These are phyloP conservation scores for Thymelicus lineola DNA, from an alignment of 2,888 invertebrate genomes.

Conservation along the genomic window DNA sequence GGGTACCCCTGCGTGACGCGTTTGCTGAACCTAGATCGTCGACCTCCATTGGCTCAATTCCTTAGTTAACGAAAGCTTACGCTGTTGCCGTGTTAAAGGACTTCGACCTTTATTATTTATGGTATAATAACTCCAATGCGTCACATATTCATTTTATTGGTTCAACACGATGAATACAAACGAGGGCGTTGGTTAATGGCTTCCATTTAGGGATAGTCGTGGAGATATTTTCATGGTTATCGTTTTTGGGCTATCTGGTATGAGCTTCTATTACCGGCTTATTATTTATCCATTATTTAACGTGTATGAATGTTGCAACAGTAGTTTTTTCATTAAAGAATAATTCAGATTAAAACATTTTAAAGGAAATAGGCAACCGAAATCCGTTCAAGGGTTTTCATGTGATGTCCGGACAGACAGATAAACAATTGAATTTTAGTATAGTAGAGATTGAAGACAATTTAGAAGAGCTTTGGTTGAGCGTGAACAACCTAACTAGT, in stretches of 20 bases:
- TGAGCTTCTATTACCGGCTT: neutral
- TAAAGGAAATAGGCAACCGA: too few relatives aligned
- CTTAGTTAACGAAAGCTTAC: conserved; percentile 43
- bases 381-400: too few relatives aligned
- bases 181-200: conserved; percentile 33
- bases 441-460: too few relatives aligned
- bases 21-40: conserved; percentile 54
- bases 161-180: conserved; percentile 29
- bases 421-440: too few relatives aligned
- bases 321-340: neutral
- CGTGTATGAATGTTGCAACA: neutral
- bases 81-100: conserved; percentile 45
- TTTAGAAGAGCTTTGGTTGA: too few relatives aligned
- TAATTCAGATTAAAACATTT: neutral
- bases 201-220: conserved; percentile 21
- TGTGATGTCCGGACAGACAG: too few relatives aligned
- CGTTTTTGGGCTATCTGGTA: conserved; percentile 7
- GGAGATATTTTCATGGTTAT: conserved; percentile 21
- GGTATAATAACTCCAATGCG: conserved; percentile 42
- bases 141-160: conserved; percentile 31
- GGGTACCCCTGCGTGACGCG: conserved; percentile 65
- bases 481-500: too few relatives aligned
- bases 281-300: neutral
- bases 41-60: conserved; percentile 56
- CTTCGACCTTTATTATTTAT: conserved; percentile 52